Base-by-base conservation (phyloP, 2,888 invertebrate genomes). In the Timema podura region DNA sequence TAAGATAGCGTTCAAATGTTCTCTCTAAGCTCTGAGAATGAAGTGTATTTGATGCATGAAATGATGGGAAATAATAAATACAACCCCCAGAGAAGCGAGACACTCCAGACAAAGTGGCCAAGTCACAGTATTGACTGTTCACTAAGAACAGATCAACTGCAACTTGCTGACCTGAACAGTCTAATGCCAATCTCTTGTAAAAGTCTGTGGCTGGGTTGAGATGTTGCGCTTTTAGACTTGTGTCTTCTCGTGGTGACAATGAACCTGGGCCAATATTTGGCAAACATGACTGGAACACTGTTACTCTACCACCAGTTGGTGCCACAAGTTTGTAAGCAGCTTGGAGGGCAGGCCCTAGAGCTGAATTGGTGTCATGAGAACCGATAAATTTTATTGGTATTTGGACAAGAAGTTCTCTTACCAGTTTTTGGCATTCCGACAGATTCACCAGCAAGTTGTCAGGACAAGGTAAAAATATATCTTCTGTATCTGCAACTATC, bases 151-250 rank as follows among this genome's bases (percentile, higher is more conserved):
- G 80, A 82, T 99, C 99, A 3, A 98, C 94, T 7, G 96, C 95
- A 67, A 98, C 89, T 81, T 98, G 98, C 77, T 95, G 96, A 0
- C 94, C 96, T 76, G 96, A 96, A 82, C 98, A 98, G 81, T 99
- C 98, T 66, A 99, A 82, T 0, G 99, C 96, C 48, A 96, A 83
- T 65, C 96, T 90, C 83, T 99, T 99, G 84, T 96, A 96, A 84
- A 98, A 99, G 82, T 99, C 99, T 1, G 95, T 98, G 5, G 95
- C 95, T 0, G 99, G 98, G 81, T 93, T 95, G 74, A 98, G 82
- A 79, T 95, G 92, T 0, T 90, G 88, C 49, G 87, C 83, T 64
- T 95, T 85, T 75, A 92, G 89, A 79, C 91, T 93, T 0, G 96
- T 93, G 81, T 97, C 94, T 83, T 98, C 97, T 77, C 95, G 87